Evolutionary conservation across 92 coral and sea anemone species (phyloP).

Genomic region (Meandrina meandrites): DNA sequence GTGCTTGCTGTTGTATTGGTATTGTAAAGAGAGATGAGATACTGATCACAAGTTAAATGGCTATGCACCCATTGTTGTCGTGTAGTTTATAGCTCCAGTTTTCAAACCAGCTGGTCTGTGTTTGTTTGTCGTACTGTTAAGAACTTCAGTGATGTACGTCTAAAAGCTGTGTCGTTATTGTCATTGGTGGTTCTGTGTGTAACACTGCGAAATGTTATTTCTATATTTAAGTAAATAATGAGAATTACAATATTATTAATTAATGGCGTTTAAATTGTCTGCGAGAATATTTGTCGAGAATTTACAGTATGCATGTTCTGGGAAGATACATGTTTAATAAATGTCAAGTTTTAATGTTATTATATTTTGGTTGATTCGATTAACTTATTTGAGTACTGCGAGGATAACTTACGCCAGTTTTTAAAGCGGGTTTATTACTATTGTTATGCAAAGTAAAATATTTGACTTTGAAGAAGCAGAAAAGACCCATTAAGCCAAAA

Average conservation of each 20-base stretch:
- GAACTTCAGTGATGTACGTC: constrained; percentile 20
- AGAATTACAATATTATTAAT: constrained; percentile 31
- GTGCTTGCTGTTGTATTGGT: too few relatives aligned
- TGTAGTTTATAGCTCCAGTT: constrained; percentile 8
- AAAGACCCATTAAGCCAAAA: too few relatives aligned
- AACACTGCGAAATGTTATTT: constrained; percentile 46
- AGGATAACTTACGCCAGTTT: too few relatives aligned
- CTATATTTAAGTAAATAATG: constrained; percentile 42
- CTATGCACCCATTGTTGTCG: constrained; percentile 7
- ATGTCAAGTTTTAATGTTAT: constrained; percentile 45
- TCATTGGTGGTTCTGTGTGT: constrained; percentile 36
- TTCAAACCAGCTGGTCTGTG: constrained; percentile 78
- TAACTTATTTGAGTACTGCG: too few relatives aligned
- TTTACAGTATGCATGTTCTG: constrained; percentile 41
- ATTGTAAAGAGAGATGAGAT: too few relatives aligned
- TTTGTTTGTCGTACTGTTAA: constrained; percentile 50
- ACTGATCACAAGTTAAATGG: neutral
- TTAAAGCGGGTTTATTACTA: too few relatives aligned
- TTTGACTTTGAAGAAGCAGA: too few relatives aligned
- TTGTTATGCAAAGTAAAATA: neutral
- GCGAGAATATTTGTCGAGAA: constrained; percentile 45
- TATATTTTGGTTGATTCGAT: neutral
- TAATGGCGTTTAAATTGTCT: constrained; percentile 51
- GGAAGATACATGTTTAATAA: constrained; percentile 55
- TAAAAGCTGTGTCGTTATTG: constrained; percentile 35